These are phyloP conservation scores for Holocentrus rufus DNA, from an alignment of 2,797 vertebrate genomes.

Conservation along the genomic window DNA sequence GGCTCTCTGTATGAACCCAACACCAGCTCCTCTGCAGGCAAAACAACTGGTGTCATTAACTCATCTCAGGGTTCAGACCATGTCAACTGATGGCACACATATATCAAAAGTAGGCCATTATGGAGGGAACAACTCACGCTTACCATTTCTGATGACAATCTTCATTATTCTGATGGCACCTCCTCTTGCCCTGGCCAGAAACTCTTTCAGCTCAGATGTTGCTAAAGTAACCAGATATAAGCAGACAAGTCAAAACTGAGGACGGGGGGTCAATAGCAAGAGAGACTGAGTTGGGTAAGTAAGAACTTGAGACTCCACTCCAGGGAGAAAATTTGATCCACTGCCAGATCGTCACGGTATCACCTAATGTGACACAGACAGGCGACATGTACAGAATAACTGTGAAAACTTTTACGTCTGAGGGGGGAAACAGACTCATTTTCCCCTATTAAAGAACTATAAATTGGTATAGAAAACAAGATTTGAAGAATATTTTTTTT, in stretches of 20 bases:
- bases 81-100: not conserved
- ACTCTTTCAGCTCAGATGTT: conserved; percentile 93
- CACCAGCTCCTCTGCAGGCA: conserved; percentile 90
- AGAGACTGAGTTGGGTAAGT: conserved; percentile 67
- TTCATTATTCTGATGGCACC: conserved; percentile 94
- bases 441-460: not conserved
- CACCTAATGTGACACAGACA: conserved; percentile 51
- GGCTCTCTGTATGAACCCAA: conserved; percentile 90
- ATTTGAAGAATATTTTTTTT: conserved; percentile 8
- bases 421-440: not conserved
- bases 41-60: conserved; percentile 20
- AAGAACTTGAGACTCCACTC: conserved; percentile 76
- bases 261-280: conserved; percentile 53
- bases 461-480: conserved; percentile 27
- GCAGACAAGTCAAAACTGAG: conserved; percentile 69
- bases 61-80: not conserved
- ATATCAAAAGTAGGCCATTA: not conserved
- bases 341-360: conserved; percentile 61
- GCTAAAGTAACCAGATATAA: conserved; percentile 92
- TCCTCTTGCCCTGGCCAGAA: conserved; percentile 92
- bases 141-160: conserved; percentile 95
- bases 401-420: not conserved
- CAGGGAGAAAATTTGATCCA: conserved; percentile 74
- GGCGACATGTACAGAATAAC: not conserved
- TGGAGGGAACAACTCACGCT: conserved; percentile 67